Conservation (phyloP, 2,888 invertebrate species). For the Cremastinae sp. region DNA sequence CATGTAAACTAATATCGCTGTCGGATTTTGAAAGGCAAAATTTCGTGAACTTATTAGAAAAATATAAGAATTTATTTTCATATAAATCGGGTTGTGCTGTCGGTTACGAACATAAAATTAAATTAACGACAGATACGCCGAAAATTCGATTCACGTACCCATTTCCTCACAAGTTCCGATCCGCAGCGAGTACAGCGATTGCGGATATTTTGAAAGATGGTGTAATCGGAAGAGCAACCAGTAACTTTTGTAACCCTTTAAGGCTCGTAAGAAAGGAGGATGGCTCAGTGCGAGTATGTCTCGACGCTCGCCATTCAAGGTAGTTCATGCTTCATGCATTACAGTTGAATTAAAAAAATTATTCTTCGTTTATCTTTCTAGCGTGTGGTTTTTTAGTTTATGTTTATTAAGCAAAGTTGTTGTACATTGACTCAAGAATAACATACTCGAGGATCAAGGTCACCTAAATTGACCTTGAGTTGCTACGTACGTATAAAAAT, state of each 20-base stretch:
- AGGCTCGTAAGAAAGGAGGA: slow-evolving; percentile 68
- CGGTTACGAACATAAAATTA: slow-evolving; percentile 66
- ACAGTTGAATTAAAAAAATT: too few relatives aligned
- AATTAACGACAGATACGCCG: slow-evolving; percentile 62
- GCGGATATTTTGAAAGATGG: slow-evolving; percentile 64
- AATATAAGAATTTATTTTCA: slow-evolving; percentile 58
- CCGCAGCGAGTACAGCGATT: slow-evolving; percentile 58
- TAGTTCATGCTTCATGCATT: too few relatives aligned
- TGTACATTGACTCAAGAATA: too few relatives aligned
- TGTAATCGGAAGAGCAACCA: slow-evolving; percentile 65
- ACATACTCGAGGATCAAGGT: too few relatives aligned
- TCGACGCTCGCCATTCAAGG: slow-evolving; percentile 69
- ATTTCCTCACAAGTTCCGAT: slow-evolving; percentile 65
- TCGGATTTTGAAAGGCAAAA: not conserved
- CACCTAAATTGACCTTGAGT: too few relatives aligned
- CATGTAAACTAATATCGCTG: slow-evolving; percentile 36
- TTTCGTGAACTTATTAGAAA: slow-evolving; percentile 22
- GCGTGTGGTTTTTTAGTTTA: too few relatives aligned
- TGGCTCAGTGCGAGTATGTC: slow-evolving; percentile 65
- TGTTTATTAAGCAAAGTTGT: too few relatives aligned
- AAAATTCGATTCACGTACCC: slow-evolving; percentile 66
- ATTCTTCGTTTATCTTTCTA: too few relatives aligned
- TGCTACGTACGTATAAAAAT: too few relatives aligned
- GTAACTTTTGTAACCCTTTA: slow-evolving; percentile 67
- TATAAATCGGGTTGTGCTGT: slow-evolving; percentile 63